These are phyloP conservation scores for Morpho deidamia DNA, from an alignment of 2,888 invertebrate genomes.

Conservation along the genomic window DNA sequence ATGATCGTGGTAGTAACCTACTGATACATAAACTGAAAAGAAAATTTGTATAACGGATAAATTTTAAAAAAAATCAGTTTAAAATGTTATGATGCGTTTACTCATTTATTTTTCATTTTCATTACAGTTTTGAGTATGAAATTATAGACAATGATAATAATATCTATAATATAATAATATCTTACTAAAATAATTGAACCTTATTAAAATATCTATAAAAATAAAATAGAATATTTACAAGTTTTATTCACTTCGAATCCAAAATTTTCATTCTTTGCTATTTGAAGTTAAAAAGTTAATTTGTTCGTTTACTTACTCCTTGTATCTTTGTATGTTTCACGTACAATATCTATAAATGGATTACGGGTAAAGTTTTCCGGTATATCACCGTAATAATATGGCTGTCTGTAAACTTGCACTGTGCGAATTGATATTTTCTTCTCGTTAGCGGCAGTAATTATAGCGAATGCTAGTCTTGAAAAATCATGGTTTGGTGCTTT, in stretches of 20 bases:
- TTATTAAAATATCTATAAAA: no score
- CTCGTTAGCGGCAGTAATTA: conserved; percentile 83
- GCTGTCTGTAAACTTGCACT: conserved; percentile 58
- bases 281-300: neutral
- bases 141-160: no score
- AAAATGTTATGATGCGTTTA: no score
- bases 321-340: conserved; percentile 89
- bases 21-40: conserved; percentile 91
- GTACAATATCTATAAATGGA: conserved; percentile 90
- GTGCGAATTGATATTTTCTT: conserved; percentile 85
- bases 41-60: no score
- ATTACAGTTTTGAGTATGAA: no score
- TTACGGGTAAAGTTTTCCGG: conserved; percentile 87
- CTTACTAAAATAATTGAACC: no score
- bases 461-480: conserved; percentile 87
- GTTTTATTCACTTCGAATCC: no score
- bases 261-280: no score
- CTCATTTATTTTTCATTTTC: no score
- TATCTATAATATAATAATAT: no score
- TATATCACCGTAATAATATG: conserved; percentile 81
- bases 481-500: conserved; percentile 87
- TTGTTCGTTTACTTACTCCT: conserved; percentile 82
- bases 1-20: conserved; percentile 94
- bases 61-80: no score
- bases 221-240: no score